These are phyloP conservation scores for Mylabris sibirica DNA, from an alignment of 2,888 invertebrate species.

Conservation along the genomic window DNA sequence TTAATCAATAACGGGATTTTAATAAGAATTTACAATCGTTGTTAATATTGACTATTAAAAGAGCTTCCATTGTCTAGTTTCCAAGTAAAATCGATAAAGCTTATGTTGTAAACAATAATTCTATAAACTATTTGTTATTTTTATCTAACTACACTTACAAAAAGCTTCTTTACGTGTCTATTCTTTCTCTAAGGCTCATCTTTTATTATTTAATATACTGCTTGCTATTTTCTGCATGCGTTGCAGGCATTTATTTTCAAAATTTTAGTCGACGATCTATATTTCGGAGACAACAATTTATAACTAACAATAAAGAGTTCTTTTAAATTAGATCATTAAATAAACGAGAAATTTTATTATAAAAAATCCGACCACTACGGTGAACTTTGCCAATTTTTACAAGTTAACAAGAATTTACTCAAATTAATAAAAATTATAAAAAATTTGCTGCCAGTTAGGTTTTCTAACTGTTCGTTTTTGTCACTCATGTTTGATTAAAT, in stretches of 20 bases:
- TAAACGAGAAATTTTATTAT: too few species aligned
- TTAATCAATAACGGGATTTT: neutral
- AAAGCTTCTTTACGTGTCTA: neutral
- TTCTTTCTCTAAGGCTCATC: neutral
- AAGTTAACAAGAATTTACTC: too few species aligned
- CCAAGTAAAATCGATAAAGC: too few species aligned
- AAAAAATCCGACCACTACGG: too few species aligned
- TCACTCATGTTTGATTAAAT: conserved; percentile 8
- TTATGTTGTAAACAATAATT: neutral
- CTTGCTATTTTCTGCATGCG: neutral
- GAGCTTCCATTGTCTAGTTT: too few species aligned
- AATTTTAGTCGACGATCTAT: neutral
- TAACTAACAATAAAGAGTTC: neutral
- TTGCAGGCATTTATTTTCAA: neutral
- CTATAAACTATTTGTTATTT: neutral
- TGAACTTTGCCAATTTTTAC: too few species aligned
- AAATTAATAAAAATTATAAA: too few species aligned
- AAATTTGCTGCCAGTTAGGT: too few species aligned
- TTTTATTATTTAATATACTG: conserved; percentile 4
- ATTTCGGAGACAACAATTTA: neutral
- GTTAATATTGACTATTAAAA: neutral
- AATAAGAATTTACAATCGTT: neutral
- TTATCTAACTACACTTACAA: neutral
- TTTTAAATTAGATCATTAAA: too few species aligned
- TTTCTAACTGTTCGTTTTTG: conserved; percentile 1